Evolutionary conservation across 2,113 vertebrate species (phyloP).

Genomic region (Gymnobelideus leadbeateri): DNA sequence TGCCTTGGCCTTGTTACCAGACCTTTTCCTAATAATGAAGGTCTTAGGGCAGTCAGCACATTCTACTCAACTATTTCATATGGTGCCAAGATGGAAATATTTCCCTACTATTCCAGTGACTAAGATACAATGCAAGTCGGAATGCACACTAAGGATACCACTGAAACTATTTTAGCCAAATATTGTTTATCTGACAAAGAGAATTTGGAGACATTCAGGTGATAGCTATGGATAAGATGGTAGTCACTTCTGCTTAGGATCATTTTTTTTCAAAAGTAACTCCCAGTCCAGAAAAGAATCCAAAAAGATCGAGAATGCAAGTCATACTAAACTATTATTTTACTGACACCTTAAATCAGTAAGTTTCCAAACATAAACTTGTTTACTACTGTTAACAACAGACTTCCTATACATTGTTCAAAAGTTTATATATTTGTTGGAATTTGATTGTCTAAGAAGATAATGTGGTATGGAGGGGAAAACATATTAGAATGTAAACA

Average conservation of each 20-base stretch:
- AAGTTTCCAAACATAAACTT: neutral
- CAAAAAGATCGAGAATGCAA: neutral
- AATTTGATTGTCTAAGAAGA: neutral
- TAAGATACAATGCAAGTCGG: neutral
- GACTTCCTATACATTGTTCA: neutral
- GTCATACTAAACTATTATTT: neutral
- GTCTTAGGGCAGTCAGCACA: slow-evolving; percentile 6
- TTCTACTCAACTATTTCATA: slow-evolving; percentile 55
- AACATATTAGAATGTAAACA: neutral
- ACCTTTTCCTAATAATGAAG: slow-evolving; percentile 9
- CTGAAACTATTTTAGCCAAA: neutral
- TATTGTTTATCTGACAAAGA: neutral
- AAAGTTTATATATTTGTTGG: neutral
- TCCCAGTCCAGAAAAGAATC: slow-evolving; percentile 18
- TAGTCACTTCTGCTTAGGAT: neutral
- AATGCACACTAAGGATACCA: slow-evolving; percentile 30
- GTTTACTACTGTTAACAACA: neutral
- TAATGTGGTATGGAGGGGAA: neutral
- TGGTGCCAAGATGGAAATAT: neutral
- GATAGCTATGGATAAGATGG: slow-evolving; percentile 2
- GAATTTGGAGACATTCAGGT: slow-evolving; percentile 29
- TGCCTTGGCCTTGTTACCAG: slow-evolving; percentile 5
- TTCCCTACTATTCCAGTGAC: slow-evolving; percentile 21
- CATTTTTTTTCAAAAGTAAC: slow-evolving; percentile 45
- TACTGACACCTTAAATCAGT: neutral